Conservation (phyloP, 2,888 invertebrate genomes). For the Napeogenes inachia region DNA sequence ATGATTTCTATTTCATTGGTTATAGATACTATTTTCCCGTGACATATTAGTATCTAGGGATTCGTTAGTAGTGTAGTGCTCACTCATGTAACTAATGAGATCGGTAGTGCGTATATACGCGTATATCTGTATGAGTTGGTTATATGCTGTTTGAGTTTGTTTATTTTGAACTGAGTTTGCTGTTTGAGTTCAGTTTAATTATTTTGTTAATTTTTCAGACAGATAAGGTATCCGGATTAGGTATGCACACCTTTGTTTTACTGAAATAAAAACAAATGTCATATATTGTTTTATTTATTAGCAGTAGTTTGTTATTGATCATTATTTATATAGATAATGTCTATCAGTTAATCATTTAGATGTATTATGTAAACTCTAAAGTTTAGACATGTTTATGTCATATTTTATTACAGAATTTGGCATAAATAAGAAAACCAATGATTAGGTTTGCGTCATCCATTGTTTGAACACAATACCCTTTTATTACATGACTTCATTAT, state of each 20-base stretch:
- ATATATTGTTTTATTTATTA: too few species aligned
- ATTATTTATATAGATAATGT: too few species aligned
- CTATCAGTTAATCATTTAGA: too few species aligned
- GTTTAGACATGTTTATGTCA: too few species aligned
- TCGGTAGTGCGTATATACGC: slow-evolving; percentile 22
- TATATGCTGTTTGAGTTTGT: slow-evolving; percentile 19
- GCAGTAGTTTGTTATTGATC: too few species aligned
- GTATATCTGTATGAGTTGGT: slow-evolving; percentile 11
- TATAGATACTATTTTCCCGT: slow-evolving; percentile 16
- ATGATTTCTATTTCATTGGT: slow-evolving; percentile 5
- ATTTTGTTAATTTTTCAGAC: too few species aligned
- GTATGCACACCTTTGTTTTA: too few species aligned
- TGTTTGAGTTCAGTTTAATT: too few species aligned
- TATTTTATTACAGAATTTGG: background rate
- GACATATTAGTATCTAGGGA: slow-evolving; percentile 9
- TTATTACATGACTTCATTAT: slow-evolving; percentile 31
- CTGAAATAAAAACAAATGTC: too few species aligned
- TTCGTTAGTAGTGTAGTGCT: slow-evolving; percentile 24
- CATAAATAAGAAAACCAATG: slow-evolving; percentile 17
- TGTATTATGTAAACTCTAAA: too few species aligned
- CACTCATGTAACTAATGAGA: slow-evolving; percentile 29
- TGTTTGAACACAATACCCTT: slow-evolving; percentile 34
- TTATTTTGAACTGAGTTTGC: too few species aligned
- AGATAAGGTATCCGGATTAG: too few species aligned
- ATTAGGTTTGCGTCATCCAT: slow-evolving; percentile 27